Evolutionary conservation across 1,140 invertebrate species (phyloP), one percentile per base, ranked within the genome.

Genomic region (Ditylenchus dipsaci): DNA sequence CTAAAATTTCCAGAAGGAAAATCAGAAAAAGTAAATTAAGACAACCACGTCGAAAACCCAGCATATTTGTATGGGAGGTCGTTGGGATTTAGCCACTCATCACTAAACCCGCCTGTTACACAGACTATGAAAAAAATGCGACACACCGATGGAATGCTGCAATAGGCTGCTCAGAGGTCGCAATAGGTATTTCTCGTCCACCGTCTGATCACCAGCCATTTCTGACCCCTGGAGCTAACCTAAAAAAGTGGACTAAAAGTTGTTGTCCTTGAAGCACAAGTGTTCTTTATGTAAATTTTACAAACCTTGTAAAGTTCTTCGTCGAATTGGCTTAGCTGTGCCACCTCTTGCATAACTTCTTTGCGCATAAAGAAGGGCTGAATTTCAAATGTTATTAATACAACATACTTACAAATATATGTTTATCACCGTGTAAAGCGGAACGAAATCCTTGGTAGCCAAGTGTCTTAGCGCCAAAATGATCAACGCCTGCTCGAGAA

Each of bases 111-210:
- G n/a, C n/a, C n/a, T n/a, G n/a, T n/a, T 57, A 49, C 60, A 19
- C 23, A 33, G 23, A 63, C n/a, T 7, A 26, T 47, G 13, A 43
- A 29, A 53, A 19, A 26, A 33, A 21, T 27, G 0, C 19, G n/a
- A 8, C 19, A 60, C 19, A 42, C 53, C 93, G 77, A 84, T 99
- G 96, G 81, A 90, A 95, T 1, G 96, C 96, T 65, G 95, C 95
- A 76, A 99, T 97, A 0, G 96, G 96, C 85, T 99, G 96, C 83
- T 99, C 96, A 0, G 95, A 97, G 11, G 96, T 99, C 13, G 96
- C 96, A 79, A 99, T 99, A 99, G 86, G 85, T 99, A 99, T 83
- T 99, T 98, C 84, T 98, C 95, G 81, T 98, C 95, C 0, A 89
- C 84, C 17, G 65, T 68, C 38, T 92, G 90, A 11, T 92, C 91